Percentiles rank a stretch among this genome's conserved stretches.
Evolutionary conservation across 2,113 vertebrate species (phyloP).

Genomic region (Ellobius talpinus): DNA sequence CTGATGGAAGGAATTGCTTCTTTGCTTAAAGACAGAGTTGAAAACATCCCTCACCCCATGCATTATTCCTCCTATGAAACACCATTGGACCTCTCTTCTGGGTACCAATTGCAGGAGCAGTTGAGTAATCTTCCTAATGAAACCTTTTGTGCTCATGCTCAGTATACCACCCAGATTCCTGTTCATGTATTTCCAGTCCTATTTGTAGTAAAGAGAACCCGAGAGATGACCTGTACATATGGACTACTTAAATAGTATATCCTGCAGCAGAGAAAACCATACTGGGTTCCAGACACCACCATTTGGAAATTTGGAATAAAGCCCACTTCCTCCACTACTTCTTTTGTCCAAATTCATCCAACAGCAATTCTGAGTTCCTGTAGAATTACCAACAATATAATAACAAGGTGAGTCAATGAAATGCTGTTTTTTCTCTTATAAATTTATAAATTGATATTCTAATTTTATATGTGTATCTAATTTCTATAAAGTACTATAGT

Average conservation of each 20-base stretch:
- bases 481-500: background rate
- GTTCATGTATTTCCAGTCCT: background rate
- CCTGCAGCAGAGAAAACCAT: background rate
- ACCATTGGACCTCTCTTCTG: background rate
- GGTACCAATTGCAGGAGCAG: background rate
- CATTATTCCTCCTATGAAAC: background rate
- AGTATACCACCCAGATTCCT: background rate
- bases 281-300: background rate
- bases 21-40: background rate
- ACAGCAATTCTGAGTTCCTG: background rate
- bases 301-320: constrained; percentile 15
- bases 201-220: background rate
- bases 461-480: background rate
- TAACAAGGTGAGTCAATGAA: background rate
- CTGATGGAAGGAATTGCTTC: background rate
- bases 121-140: background rate
- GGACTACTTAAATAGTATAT: background rate
- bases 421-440: background rate
- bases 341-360: background rate
- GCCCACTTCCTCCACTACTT: background rate
- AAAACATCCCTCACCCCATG: background rate
- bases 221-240: background rate
- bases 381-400: background rate
- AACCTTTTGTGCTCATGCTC: background rate
- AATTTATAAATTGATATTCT: background rate